phyloP scores from a whole-genome alignment of 2,797 vertebrate species.

The Spinus olivaceus region DNA sequence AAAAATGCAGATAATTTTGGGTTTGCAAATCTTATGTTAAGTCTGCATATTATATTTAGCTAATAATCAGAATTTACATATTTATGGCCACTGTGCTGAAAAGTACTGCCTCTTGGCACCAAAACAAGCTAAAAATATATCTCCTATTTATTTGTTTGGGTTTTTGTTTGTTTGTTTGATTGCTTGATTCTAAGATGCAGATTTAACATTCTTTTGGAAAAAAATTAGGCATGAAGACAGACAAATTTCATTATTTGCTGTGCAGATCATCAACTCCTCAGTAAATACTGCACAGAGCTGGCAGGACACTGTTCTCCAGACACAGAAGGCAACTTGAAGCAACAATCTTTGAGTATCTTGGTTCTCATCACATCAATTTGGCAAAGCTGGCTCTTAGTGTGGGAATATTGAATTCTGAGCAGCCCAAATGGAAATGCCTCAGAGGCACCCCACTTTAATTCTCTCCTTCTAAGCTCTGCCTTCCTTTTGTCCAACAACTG shows the following conservation, averaged over 20 bases:
- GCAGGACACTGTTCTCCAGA: not conserved
- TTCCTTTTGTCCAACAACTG: not conserved
- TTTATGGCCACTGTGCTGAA: not conserved
- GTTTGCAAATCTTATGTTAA: not conserved
- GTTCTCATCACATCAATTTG: not conserved
- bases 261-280: not conserved
- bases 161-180: not conserved
- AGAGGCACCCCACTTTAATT: not conserved
- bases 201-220: not conserved
- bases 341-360: not conserved
- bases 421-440: not conserved
- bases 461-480: not conserved
- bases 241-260: not conserved
- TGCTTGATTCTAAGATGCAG: not conserved
- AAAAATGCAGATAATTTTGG: not conserved
- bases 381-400: not conserved
- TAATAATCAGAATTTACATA: not conserved
- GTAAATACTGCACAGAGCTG: fast-evolving
- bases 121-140: not conserved
- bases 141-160: not conserved
- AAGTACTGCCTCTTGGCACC: not conserved
- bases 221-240: not conserved
- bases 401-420: not conserved
- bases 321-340: not conserved
- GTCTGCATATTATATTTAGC: not conserved